These are phyloP conservation scores for Trogon melanurus DNA, from an alignment of 2,113 vertebrate genomes.

Conservation along the genomic window DNA sequence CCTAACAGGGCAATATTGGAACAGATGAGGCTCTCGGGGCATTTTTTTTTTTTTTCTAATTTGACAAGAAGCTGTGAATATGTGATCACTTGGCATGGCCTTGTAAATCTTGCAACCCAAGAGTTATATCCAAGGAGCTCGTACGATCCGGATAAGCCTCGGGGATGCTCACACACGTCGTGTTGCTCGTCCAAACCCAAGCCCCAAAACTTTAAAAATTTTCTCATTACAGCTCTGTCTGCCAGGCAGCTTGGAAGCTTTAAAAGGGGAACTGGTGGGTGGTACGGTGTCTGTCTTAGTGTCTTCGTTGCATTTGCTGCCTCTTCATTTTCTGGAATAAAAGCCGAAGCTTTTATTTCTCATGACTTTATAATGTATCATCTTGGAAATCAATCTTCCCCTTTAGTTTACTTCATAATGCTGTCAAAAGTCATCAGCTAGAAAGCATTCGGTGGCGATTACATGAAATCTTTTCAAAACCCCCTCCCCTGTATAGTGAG, in stretches of 20 bases:
- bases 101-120: background rate
- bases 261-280: slow-evolving; percentile 43
- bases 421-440: slow-evolving; percentile 50
- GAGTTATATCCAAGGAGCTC: background rate
- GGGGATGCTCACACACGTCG: background rate
- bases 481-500: background rate
- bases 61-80: background rate
- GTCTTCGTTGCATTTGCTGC: slow-evolving; percentile 38
- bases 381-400: slow-evolving; percentile 55
- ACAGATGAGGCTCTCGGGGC: background rate
- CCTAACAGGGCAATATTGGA: background rate
- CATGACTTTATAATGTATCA: slow-evolving; percentile 42
- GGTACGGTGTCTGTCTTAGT: slow-evolving; percentile 29
- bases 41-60: background rate
- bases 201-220: background rate
- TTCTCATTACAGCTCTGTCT: slow-evolving; percentile 5
- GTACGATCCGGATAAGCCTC: background rate
- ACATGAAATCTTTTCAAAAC: slow-evolving; percentile 13
- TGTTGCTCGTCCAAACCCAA: slow-evolving; percentile 32
- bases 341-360: slow-evolving; percentile 30
- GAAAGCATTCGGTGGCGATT: slow-evolving; percentile 9
- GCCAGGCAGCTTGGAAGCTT: slow-evolving; percentile 36
- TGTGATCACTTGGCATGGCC: background rate
- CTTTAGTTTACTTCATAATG: slow-evolving; percentile 36
- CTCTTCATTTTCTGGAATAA: slow-evolving; percentile 34